phyloP scores from a whole-genome alignment of 2,888 invertebrate species.

The Cephonodes hylas region DNA sequence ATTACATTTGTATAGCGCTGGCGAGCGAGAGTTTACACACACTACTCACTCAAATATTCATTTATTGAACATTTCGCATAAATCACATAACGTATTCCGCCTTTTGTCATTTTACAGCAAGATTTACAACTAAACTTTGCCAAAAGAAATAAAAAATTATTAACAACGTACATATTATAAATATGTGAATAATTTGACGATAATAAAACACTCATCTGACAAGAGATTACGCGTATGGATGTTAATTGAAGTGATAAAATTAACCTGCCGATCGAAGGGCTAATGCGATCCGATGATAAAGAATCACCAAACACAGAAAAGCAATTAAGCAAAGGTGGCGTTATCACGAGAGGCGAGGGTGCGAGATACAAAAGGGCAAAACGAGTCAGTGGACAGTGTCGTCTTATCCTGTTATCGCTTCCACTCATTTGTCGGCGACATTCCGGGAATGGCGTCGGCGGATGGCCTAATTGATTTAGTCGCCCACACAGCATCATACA shows the following conservation, averaged over 20 bases:
- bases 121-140: background rate
- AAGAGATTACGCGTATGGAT: constrained; percentile 46
- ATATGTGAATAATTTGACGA: constrained; percentile 33
- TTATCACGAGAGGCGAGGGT: constrained; percentile 66
- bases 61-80: background rate
- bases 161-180: constrained; percentile 26
- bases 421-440: constrained; percentile 75
- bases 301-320: constrained; percentile 66
- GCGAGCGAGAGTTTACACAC: constrained; percentile 18
- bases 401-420: constrained; percentile 66
- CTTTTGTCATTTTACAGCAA: background rate
- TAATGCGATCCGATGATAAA: constrained; percentile 72
- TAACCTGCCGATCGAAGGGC: constrained; percentile 46
- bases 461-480: constrained; percentile 79
- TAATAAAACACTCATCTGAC: constrained; percentile 41
- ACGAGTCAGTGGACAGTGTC: constrained; percentile 53
- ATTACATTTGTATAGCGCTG: constrained; percentile 36
- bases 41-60: background rate
- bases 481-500: constrained; percentile 75
- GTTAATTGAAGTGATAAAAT: constrained; percentile 62
- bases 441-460: constrained; percentile 78
- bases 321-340: constrained; percentile 73
- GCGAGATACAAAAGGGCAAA: constrained; percentile 53
- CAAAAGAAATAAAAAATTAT: background rate
- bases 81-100: background rate